Conservation (phyloP, 2,888 invertebrate genomes). For the Lycia hirtaria region DNA sequence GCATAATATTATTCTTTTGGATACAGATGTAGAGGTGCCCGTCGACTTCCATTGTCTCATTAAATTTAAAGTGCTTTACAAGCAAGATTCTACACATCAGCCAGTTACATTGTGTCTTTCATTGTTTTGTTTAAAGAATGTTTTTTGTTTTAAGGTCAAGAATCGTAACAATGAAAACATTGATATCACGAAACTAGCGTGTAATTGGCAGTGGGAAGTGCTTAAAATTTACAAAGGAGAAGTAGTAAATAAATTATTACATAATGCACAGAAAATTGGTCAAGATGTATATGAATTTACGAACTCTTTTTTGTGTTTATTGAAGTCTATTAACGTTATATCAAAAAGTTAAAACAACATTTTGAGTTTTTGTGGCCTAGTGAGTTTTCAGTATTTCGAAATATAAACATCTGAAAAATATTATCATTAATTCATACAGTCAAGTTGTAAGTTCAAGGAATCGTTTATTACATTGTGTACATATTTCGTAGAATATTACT, state of each 20-base stretch:
- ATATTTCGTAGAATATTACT: too few relatives aligned
- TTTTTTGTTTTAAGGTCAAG: constrained; percentile 64
- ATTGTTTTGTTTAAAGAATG: constrained; percentile 53
- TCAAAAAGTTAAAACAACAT: not conserved
- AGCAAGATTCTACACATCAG: constrained; percentile 54
- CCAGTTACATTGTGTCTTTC: constrained; percentile 61
- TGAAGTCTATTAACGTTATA: constrained; percentile 58
- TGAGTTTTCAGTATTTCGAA: too few relatives aligned
- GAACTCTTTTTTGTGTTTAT: constrained; percentile 59
- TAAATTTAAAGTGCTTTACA: constrained; percentile 67
- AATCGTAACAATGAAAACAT: constrained; percentile 54
- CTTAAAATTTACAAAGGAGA: constrained; percentile 64
- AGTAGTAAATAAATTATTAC: constrained; percentile 55
- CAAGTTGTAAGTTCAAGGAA: too few relatives aligned
- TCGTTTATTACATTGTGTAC: too few relatives aligned
- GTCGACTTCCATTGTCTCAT: constrained; percentile 56
- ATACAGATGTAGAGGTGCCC: constrained; percentile 44
- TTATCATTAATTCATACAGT: too few relatives aligned
- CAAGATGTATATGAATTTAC: constrained; percentile 45
- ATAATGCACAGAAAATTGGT: constrained; percentile 58
- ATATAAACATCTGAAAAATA: too few relatives aligned
- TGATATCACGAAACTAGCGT: constrained; percentile 57
- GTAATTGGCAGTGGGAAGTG: constrained; percentile 79
- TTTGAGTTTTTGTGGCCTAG: not conserved
- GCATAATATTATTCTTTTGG: constrained; percentile 60